These are phyloP conservation scores for Lynx canadensis DNA, from an alignment of 2,113 vertebrate genomes.

Conservation along the genomic window DNA sequence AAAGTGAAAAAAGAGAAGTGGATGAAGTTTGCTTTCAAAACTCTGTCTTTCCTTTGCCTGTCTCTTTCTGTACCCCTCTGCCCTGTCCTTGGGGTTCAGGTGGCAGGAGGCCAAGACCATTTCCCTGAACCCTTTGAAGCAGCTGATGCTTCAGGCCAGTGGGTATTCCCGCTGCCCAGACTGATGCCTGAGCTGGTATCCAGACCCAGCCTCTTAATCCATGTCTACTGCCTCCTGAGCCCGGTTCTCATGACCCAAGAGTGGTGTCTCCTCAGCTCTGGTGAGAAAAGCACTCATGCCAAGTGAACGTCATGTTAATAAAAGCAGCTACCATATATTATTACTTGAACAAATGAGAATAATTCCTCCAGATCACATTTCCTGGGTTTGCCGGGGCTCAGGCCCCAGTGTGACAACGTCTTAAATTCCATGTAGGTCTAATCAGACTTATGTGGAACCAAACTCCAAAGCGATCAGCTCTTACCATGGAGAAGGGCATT, in stretches of 20 bases:
- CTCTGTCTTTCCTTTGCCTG: no score
- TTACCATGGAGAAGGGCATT: neutral
- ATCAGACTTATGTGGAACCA: neutral
- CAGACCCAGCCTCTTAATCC: neutral
- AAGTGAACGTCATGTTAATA: slow-evolving; percentile 5
- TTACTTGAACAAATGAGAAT: slow-evolving; percentile 74
- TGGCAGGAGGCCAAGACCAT: fast-evolving
- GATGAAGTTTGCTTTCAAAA: neutral
- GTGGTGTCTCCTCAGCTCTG: slow-evolving; percentile 34
- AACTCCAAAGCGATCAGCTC: neutral
- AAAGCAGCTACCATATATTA: slow-evolving; percentile 69
- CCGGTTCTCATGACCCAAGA: slow-evolving; percentile 1
- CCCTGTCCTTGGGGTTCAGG: neutral
- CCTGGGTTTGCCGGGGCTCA: neutral
- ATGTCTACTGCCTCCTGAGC: fast-evolving
- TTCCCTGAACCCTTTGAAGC: neutral
- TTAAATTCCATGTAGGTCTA: slow-evolving; percentile 16
- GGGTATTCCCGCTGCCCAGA: neutral
- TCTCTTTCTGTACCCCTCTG: fast-evolving
- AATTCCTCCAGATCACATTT: slow-evolving; percentile 55
- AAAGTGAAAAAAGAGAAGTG: neutral
- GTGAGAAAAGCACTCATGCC: slow-evolving; percentile 38
- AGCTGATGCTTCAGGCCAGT: neutral
- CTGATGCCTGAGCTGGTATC: neutral
- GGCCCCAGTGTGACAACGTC: neutral